phyloP scores from a whole-genome alignment of 2,888 invertebrate genomes.

The Tetrapedia diversipes region DNA sequence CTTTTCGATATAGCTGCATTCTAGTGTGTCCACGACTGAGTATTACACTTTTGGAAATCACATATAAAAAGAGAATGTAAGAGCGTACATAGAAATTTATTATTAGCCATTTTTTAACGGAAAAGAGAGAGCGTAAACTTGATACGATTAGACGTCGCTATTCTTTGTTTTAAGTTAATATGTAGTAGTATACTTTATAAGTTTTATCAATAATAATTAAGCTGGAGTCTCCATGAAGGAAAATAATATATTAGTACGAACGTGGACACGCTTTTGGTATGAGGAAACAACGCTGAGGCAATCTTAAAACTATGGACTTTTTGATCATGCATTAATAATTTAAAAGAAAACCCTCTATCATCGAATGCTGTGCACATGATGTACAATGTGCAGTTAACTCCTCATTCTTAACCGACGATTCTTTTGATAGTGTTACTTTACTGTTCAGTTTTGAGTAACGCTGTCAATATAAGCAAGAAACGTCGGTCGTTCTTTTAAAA shows the following conservation, averaged over 20 bases:
- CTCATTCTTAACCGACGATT: conserved; percentile 62
- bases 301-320: conserved; percentile 83
- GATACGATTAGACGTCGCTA: conserved; percentile 66
- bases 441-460: conserved; percentile 47
- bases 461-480: conserved; percentile 61
- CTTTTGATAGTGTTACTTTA: conserved; percentile 63
- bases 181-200: conserved; percentile 39
- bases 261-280: conserved; percentile 80
- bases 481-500: conserved; percentile 67
- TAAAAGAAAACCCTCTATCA: conserved; percentile 70
- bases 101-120: conserved; percentile 58
- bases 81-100: conserved; percentile 56
- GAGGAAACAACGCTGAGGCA: conserved; percentile 83
- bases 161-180: conserved; percentile 63
- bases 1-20: conserved; percentile 77
- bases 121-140: conserved; percentile 76
- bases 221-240: conserved; percentile 74
- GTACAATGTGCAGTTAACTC: conserved; percentile 58
- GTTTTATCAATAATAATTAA: conserved; percentile 47
- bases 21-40: conserved; percentile 76
- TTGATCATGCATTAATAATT: conserved; percentile 81
- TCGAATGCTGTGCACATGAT: conserved; percentile 67
- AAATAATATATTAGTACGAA: conserved; percentile 58
- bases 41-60: conserved; percentile 46
- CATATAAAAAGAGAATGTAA: conserved; percentile 39